Base-by-base conservation (phyloP, 2,888 invertebrate species). In the Tetramorium bicarinatum region DNA sequence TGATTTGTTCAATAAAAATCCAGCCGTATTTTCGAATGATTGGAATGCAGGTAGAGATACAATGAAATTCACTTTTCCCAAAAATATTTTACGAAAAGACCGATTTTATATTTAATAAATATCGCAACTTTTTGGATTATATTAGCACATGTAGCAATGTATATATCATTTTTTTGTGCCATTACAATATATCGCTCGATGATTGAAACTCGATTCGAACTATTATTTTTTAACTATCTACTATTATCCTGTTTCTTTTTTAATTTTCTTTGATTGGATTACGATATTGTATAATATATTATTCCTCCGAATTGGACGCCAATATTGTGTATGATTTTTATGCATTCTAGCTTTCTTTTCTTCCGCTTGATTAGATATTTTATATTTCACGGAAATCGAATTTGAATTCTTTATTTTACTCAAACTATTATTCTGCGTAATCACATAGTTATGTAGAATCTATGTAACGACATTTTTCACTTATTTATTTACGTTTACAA, bases 1-100 rank as follows among this genome's bases (percentile, higher is more conserved):
- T 38, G 69, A 25, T 9, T 69, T 54, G 9, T 62, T 79, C 88
- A 85, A 83, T 85, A 87, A 72, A 76, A 66, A 38, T 25, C 44
- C 49, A 25, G 49, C 7, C 54, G 38, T 6, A 52, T 54, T 54
- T 54, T 54, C 38, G 54, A 71, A 38, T 71, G 69, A n/a, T n/a
- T 25, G 44, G 15, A 54, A 71, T 34, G 7, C 21, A 9, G 1
- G n/a, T 2, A 9, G 25, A 4, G 15, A 15, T 34, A 34, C 15
- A 38, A 21, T 71, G 8, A 3, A 54, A 54, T 71, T 9, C 3
- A 21, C 15, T 38, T 56, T n/a, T 25, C 7, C 15, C 25, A 56
- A 41, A 11, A 72, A 41, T 38, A 54, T 72, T 29, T 29, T 29
- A 25, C 21, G 54, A 54, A 41, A 56, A 2, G 18, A 56, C 11